Conservation (phyloP, 2,888 invertebrate genomes). For the Polylopha cassiicola region DNA sequence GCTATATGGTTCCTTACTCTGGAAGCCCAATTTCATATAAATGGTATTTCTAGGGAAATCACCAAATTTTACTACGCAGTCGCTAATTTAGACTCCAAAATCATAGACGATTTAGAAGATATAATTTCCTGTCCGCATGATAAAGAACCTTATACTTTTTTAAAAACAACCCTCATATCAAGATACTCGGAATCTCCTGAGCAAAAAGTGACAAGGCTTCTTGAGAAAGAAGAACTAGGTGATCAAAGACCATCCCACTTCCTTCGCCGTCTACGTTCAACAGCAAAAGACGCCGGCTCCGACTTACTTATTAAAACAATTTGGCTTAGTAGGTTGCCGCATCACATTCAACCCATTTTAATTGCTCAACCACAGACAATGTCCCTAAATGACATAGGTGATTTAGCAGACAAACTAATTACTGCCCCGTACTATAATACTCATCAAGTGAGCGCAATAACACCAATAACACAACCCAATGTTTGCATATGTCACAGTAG, state of each 20-base stretch:
- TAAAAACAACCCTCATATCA: no score
- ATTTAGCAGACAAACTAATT: not conserved
- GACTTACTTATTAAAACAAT: not conserved
- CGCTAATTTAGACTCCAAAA: not conserved
- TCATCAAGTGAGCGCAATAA: not conserved
- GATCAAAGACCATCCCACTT: slow-evolving; percentile 6
- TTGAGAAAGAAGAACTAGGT: slow-evolving; percentile 4
- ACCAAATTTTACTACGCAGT: no score
- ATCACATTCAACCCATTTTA: slow-evolving; percentile 7
- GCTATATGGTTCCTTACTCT: no score
- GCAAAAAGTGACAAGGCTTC: not conserved
- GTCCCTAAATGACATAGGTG: not conserved
- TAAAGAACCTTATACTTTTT: no score
- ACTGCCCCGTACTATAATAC: not conserved
- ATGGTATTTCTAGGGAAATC: no score
- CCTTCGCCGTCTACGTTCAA: not conserved
- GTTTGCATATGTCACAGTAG: not conserved
- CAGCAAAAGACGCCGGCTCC: not conserved
- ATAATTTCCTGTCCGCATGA: not conserved
- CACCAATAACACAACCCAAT: not conserved
- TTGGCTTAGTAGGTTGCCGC: slow-evolving; percentile 6
- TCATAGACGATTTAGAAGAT: not conserved
- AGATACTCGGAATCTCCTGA: slow-evolving; percentile 1
- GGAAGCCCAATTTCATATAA: no score
- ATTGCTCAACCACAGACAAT: not conserved